phyloP scores from a whole-genome alignment of 2,797 vertebrate genomes.

The Geotrypetes seraphini region DNA sequence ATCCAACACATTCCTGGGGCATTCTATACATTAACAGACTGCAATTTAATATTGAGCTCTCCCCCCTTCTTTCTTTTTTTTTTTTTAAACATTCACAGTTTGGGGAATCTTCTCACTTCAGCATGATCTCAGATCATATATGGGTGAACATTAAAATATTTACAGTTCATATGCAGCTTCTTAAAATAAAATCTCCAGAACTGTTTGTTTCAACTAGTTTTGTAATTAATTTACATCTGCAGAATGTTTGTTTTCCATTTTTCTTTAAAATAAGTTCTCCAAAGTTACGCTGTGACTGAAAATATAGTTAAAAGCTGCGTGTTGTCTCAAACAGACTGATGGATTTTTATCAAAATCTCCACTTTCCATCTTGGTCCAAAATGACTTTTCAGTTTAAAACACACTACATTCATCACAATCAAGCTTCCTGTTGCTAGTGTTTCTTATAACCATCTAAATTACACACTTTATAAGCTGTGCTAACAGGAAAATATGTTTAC shows the following conservation, averaged over 20 bases:
- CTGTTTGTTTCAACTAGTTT: slow-evolving; percentile 35
- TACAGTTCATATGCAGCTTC: slow-evolving; percentile 53
- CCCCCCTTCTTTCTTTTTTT: slow-evolving; percentile 1
- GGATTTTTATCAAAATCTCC: neutral
- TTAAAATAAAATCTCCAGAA: slow-evolving; percentile 39
- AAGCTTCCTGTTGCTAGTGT: slow-evolving; percentile 9
- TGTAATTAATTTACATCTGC: slow-evolving; percentile 23
- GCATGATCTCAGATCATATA: slow-evolving; percentile 58
- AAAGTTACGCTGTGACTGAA: slow-evolving; percentile 13
- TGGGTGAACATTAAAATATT: slow-evolving; percentile 64
- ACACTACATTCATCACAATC: slow-evolving; percentile 6
- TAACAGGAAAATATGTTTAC: neutral
- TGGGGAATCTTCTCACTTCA: slow-evolving; percentile 30
- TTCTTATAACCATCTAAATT: neutral
- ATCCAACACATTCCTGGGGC: slow-evolving; percentile 55
- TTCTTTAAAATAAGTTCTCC: slow-evolving; percentile 44
- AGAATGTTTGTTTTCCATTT: slow-evolving; percentile 64
- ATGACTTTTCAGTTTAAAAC: slow-evolving; percentile 15
- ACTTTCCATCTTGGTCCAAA: slow-evolving; percentile 16
- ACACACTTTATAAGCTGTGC: neutral
- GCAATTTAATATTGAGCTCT: slow-evolving; percentile 25
- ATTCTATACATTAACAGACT: slow-evolving; percentile 41
- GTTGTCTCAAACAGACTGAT: slow-evolving; percentile 1
- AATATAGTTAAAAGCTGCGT: slow-evolving; percentile 17
- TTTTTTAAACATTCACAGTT: slow-evolving; percentile 20